Evolutionary conservation across 2,113 vertebrate genomes (phyloP).

Genomic region (Takifugu bimaculatus): DNA sequence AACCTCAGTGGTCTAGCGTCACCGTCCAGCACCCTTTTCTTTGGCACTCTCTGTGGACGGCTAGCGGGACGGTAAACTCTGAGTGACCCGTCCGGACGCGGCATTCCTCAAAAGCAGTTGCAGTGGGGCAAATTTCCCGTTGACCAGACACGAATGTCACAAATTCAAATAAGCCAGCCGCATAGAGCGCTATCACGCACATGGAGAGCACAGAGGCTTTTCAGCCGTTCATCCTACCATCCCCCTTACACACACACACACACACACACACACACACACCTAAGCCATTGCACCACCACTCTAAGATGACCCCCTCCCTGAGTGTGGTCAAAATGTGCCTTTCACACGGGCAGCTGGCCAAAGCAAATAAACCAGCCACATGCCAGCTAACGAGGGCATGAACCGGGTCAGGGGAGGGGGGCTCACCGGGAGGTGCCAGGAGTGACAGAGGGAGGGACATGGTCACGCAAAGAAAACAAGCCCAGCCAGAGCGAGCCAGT

Average conservation of each 20-base stretch:
- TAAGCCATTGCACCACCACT: conserved; percentile 28
- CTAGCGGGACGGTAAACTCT: conserved; percentile 61
- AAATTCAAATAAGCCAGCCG: conserved; percentile 22
- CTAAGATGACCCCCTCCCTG: conserved; percentile 39
- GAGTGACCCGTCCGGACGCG: conserved; percentile 59
- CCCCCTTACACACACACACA: conserved; percentile 8
- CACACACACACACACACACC: conserved; percentile 32
- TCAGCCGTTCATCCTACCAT: conserved; percentile 20
- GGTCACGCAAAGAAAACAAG: conserved; percentile 77
- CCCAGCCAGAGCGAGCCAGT: conserved; percentile 58
- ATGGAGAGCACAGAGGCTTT: conserved; percentile 30
- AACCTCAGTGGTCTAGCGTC: conserved; percentile 16
- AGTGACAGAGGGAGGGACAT: conserved; percentile 71
- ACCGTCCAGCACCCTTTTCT: conserved; percentile 32
- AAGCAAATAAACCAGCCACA: conserved; percentile 76
- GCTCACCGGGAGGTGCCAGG: conserved; percentile 56
- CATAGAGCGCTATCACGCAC: conserved; percentile 21
- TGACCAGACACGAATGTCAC: conserved; percentile 49
- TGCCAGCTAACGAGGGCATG: conserved; percentile 71
- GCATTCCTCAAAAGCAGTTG: conserved; percentile 58
- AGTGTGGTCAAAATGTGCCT: conserved; percentile 58
- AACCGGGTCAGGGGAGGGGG: conserved; percentile 61
- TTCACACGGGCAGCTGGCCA: conserved; percentile 67
- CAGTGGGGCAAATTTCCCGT: conserved; percentile 41
- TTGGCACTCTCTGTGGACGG: conserved; percentile 10